Evolutionary conservation across 2,113 vertebrate species (phyloP).

Genomic region (Phylloscopus trochilus): DNA sequence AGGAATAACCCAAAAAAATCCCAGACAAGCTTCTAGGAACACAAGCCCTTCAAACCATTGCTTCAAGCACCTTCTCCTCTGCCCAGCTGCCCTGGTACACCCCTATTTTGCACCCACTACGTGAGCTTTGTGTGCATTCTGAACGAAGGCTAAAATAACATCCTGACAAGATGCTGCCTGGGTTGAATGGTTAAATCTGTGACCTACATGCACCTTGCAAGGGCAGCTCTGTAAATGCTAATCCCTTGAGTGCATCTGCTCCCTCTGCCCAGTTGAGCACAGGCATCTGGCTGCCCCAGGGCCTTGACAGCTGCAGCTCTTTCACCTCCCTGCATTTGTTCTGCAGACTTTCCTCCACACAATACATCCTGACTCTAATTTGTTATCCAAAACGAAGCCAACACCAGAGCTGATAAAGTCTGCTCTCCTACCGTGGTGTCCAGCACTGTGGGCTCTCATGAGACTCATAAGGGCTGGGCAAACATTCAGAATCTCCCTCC

Average conservation of each 20-base stretch:
- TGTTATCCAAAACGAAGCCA: background rate
- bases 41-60: background rate
- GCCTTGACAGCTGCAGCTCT: background rate
- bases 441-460: background rate
- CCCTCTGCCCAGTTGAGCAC: background rate
- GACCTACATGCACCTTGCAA: constrained; percentile 22
- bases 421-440: background rate
- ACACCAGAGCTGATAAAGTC: background rate
- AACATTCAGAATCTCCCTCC: background rate
- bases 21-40: background rate
- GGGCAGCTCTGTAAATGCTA: background rate
- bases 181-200: background rate
- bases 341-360: background rate
- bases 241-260: constrained; percentile 27
- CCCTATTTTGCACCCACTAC: background rate
- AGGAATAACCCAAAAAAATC: background rate
- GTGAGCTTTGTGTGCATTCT: background rate
- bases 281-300: background rate
- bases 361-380: background rate
- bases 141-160: background rate
- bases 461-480: background rate
- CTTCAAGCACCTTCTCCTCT: background rate
- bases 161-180: accelerated
- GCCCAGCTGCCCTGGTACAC: background rate
- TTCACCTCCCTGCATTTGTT: background rate